These are phyloP conservation scores for Ophiodon elongatus DNA, from an alignment of 2,113 vertebrate species.

Conservation along the genomic window DNA sequence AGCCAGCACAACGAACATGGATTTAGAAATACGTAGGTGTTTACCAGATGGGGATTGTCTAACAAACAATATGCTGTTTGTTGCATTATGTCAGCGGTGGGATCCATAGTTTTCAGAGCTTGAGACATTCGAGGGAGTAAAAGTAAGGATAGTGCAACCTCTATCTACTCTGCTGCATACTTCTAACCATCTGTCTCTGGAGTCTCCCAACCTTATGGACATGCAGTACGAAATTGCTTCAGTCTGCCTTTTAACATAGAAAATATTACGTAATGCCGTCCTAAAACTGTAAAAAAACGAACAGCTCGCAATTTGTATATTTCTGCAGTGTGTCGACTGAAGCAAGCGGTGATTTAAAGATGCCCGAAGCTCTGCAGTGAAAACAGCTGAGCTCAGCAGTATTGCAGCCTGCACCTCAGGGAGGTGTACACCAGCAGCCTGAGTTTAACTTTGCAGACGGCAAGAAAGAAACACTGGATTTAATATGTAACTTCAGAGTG, in stretches of 20 bases:
- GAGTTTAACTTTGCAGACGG: constrained; percentile 20
- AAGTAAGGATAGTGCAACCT: background rate
- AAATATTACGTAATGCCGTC: background rate
- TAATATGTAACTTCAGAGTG: constrained; percentile 11
- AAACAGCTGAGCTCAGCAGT: constrained; percentile 51
- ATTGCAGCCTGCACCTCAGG: constrained; percentile 5
- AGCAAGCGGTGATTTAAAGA: background rate
- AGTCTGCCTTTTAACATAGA: background rate
- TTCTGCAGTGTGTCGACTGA: background rate
- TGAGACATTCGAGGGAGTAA: background rate
- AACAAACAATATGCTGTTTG: background rate
- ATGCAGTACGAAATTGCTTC: background rate
- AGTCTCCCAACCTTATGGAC: background rate
- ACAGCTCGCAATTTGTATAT: background rate
- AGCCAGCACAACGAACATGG: background rate
- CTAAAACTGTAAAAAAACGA: background rate
- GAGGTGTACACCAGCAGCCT: constrained; percentile 4
- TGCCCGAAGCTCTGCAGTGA: constrained; percentile 12
- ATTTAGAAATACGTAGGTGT: background rate
- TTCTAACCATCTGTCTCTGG: background rate
- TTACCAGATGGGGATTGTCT: background rate
- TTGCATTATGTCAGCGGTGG: background rate
- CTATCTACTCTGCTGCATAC: background rate
- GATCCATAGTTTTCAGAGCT: background rate
- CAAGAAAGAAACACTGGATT: background rate